Evolutionary conservation across 2,888 invertebrate genomes (phyloP).

Genomic region (Gymnocheta viridis): DNA sequence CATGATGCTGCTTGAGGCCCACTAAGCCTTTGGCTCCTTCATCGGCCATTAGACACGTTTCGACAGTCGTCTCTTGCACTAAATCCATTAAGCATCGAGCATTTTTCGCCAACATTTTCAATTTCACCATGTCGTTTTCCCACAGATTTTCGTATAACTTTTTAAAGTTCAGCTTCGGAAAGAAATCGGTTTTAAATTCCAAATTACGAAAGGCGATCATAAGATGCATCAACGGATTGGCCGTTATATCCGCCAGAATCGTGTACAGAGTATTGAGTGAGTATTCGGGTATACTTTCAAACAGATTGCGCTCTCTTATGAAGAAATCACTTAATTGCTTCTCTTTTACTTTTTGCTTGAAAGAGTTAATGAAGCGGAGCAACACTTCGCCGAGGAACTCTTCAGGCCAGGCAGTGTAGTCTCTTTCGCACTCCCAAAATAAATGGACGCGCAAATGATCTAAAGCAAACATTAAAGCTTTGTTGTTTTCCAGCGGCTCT

Average conservation of each 20-base stretch:
- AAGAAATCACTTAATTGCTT: slow-evolving; percentile 88
- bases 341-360: slow-evolving; percentile 85
- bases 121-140: slow-evolving; percentile 83
- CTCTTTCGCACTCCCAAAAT: slow-evolving; percentile 90
- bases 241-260: slow-evolving; percentile 86
- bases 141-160: slow-evolving; percentile 84
- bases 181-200: slow-evolving; percentile 85
- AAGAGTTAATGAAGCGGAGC: slow-evolving; percentile 84
- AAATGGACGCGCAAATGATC: slow-evolving; percentile 89
- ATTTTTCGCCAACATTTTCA: slow-evolving; percentile 75
- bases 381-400: slow-evolving; percentile 88
- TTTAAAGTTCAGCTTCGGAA: slow-evolving; percentile 85
- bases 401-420: slow-evolving; percentile 88
- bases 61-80: slow-evolving; percentile 73
- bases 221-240: slow-evolving; percentile 88
- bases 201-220: slow-evolving; percentile 88
- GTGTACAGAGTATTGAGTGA: slow-evolving; percentile 86
- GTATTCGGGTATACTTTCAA: slow-evolving; percentile 87
- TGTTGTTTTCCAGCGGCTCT: slow-evolving; percentile 84
- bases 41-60: slow-evolving; percentile 74
- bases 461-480: slow-evolving; percentile 84
- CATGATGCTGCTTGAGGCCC: slow-evolving; percentile 83
- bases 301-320: slow-evolving; percentile 87
- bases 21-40: slow-evolving; percentile 81
- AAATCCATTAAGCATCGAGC: slow-evolving; percentile 67